Conservation (phyloP, 2,888 invertebrate species). For the Eristalinus aeneus region DNA sequence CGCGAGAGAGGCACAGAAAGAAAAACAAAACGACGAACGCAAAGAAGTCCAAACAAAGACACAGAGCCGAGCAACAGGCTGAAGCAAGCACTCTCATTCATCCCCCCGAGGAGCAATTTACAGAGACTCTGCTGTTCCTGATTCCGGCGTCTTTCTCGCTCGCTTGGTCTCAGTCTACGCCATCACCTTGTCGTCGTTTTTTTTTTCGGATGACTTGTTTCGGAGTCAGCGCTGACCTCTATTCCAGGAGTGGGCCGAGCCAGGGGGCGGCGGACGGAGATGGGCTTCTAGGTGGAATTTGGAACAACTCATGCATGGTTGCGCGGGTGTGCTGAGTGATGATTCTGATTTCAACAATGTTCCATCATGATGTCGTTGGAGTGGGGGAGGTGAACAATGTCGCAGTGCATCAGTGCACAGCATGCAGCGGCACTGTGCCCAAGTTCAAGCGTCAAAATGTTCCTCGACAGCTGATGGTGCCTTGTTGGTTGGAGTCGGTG, state of each 20-base stretch:
- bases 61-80: constrained; percentile 42
- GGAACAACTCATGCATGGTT: not conserved
- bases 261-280: not conserved
- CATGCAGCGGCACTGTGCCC: not conserved
- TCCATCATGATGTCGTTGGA: not conserved
- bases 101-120: constrained; percentile 46
- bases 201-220: not conserved
- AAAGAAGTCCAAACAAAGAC: constrained; percentile 45
- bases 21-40: not conserved
- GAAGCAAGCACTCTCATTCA: constrained; percentile 17
- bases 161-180: not conserved
- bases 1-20: not conserved
- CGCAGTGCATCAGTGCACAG: no score
- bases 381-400: not conserved
- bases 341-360: no score
- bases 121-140: constrained; percentile 36
- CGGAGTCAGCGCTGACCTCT: constrained; percentile 18
- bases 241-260: not conserved
- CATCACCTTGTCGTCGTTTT: not conserved
- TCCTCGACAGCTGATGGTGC: no score
- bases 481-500: no score
- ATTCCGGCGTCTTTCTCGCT: not conserved
- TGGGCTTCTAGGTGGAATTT: not conserved
- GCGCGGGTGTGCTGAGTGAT: not conserved
- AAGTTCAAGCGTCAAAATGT: no score